Conservation (phyloP, 1,140 invertebrate genomes). For the Alviniconcha marisindica region DNA sequence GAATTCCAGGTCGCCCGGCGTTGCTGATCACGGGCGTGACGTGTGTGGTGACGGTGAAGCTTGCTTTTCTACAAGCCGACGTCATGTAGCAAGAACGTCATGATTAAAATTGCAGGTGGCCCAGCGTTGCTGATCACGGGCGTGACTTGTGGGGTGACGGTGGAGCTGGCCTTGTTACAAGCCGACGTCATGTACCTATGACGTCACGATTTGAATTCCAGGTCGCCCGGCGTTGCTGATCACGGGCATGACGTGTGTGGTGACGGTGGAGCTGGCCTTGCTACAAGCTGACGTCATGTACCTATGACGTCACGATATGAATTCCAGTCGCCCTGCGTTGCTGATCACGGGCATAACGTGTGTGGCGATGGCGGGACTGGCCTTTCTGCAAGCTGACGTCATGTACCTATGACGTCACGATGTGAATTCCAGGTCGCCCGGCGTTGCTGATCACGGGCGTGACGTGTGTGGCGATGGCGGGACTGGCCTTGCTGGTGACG, state of each 20-base stretch:
- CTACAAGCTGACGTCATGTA: not conserved
- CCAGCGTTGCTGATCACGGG: slow-evolving; percentile 50
- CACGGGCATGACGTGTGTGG: slow-evolving; percentile 41
- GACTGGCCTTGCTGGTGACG: slow-evolving; percentile 49
- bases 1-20: slow-evolving; percentile 26
- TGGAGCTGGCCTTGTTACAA: no score
- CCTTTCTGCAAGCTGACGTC: slow-evolving; percentile 23
- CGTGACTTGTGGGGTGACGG: slow-evolving; percentile 28
- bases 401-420: no score
- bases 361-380: slow-evolving; percentile 44
- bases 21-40: slow-evolving; percentile 48
- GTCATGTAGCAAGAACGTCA: no score
- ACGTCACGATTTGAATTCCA: not conserved
- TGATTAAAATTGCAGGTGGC: not conserved
- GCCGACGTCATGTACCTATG: not conserved
- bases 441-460: slow-evolving; percentile 49
- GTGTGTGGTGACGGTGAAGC: slow-evolving; percentile 37
- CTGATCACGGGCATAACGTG: slow-evolving; percentile 46
- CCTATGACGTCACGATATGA: not conserved
- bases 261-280: slow-evolving; percentile 35
- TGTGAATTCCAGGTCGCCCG: slow-evolving; percentile 4
- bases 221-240: slow-evolving; percentile 44
- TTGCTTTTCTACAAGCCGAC: no score
- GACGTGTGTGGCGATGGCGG: slow-evolving; percentile 41
- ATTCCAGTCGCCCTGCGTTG: slow-evolving; percentile 32